Percentiles rank a stretch among this genome's conserved stretches.
These are phyloP conservation scores for Archegozetes longisetosus DNA, from an alignment of 1,140 invertebrate species.

Conservation along the genomic window DNA sequence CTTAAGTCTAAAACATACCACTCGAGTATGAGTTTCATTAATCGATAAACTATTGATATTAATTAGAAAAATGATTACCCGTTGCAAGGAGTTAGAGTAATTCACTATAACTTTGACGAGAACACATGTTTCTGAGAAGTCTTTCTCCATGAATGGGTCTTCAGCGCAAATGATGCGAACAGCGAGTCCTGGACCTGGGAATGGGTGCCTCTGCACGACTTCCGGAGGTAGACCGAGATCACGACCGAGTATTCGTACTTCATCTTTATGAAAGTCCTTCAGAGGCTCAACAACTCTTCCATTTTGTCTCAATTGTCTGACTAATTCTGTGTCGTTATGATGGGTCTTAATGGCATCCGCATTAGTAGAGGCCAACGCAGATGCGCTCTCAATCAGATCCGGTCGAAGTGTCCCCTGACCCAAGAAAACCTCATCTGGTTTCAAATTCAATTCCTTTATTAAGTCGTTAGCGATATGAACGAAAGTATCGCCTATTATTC, in stretches of 20 bases:
- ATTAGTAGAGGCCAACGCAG: conserved; percentile 54
- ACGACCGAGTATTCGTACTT: conserved; percentile 60
- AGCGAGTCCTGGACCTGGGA: conserved; percentile 79
- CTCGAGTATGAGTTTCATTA: too few species aligned
- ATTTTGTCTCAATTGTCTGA: conserved; percentile 63
- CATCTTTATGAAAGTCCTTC: conserved; percentile 98
- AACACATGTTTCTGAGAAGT: conserved; percentile 81
- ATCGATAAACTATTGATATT: background rate
- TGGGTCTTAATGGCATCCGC: conserved; percentile 99
- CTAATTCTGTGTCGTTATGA: conserved; percentile 94
- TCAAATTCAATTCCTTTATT: conserved; percentile 59
- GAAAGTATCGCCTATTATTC: conserved; percentile 98
- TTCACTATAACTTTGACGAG: conserved; percentile 85
- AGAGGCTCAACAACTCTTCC: conserved; percentile 92
- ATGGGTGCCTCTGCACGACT: conserved; percentile 86
- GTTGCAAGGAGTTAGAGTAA: conserved; percentile 75
- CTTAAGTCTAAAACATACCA: too few species aligned
- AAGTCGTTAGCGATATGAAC: conserved; percentile 57
- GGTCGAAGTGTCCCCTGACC: conserved; percentile 76
- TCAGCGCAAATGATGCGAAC: conserved; percentile 90
- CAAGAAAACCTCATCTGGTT: conserved; percentile 65
- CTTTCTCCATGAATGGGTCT: conserved; percentile 84
- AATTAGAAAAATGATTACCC: conserved; percentile 32
- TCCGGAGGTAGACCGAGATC: conserved; percentile 73
- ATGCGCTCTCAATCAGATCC: conserved; percentile 95